Base-by-base conservation (phyloP, 2,797 vertebrate genomes). In the Enteromius trimaculatus region DNA sequence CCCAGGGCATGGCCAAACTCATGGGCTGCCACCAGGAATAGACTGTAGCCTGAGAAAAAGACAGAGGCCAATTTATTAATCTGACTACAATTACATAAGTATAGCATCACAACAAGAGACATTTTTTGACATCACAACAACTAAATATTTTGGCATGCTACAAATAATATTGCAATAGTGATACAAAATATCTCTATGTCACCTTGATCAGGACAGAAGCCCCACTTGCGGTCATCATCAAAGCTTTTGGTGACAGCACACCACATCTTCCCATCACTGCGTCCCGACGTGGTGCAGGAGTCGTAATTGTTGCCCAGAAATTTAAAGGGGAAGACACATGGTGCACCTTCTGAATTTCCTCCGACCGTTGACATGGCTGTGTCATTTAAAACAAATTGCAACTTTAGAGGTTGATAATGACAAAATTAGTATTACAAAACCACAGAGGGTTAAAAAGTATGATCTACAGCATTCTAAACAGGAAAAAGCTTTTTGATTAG, bases 121-220 rank as follows among this genome's bases (percentile, higher is more conserved):
- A 23, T 44, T 49, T 64, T 23, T 47, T 37, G 77, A 14, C 23
- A 10, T 62, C 6, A 16, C 13, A 72, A 19, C 26, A 26, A 84
- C n/a, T 62, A 23, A 84, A 58, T 80, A 49, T 19, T 29, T 51
- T 34, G 11, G 34, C 0, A 3, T 21, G 8, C 16, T 39, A 19
- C 3, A 49, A 23, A 55, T 79, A n/a, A 37, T 29, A 69, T 3
- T 58, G 55, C 55, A 55, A 81, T 31, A 70, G 58, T 62, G 23
- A 62, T 47, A 34, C 3, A n/a, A 71, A 37, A 74, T 47, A 85
- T 29, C 4, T 7, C 1, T 77, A 8, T 16, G n/a, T 8, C 92
- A 99, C 98, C 98, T 96, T 97, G 96, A 53, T 99, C 98, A 0
- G 98, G 98, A 90, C 98, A 99, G 85, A 99, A 99, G 85, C 98